Base-by-base conservation (phyloP, 2,888 invertebrate species). In the Aspidapion aeneum region DNA sequence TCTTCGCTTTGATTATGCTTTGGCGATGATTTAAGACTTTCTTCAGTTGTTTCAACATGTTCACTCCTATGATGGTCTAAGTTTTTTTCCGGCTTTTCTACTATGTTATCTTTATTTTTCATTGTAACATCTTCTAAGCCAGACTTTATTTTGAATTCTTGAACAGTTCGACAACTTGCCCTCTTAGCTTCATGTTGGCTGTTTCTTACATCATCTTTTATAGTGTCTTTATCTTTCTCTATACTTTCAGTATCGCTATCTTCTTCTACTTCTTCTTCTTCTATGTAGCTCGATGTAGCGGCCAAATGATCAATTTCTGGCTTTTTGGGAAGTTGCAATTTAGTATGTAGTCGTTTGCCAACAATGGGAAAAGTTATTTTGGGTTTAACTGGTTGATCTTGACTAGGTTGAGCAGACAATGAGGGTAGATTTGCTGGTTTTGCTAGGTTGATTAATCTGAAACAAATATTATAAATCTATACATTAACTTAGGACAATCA, bases 391-490 rank as follows among this genome's bases (percentile, higher is more conserved):
- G 16, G 5, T 19, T 18, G 52, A 9, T 17, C 52, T 19, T 18
- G 52, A n/a, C 12, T 56, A n/a, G 50, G 63, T 57, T 69, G 60
- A 62, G 78, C 75, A 20, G 80, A 70, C 0, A 86, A 75, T 1
- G 83, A 78, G 18, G 88, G 88, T 55, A 88, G 78, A 71, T 83
- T 77, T 0, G 89, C 85, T 0, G 93, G 93, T 65, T 87, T 86
- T 0, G 90, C 88, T 51, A 96, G 81, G 68, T 92, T 90, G 0
- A 92, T 86, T 20, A 96, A 79, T 19, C 88, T 87, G 57, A n/a
- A n/a, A n/a, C n/a, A n/a, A n/a, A n/a, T n/a, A n/a, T n/a, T n/a
- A n/a, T n/a, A n/a, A n/a, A n/a, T n/a, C n/a, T n/a, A n/a, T n/a
- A n/a, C n/a, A n/a, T n/a, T n/a, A n/a, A n/a, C n/a, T n/a, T n/a